A percentile compares a stretch with the other conserved stretches of the same genome.
Evolutionary conservation across 1,140 invertebrate genomes (phyloP).

Genomic region (Penaeus japonicus): DNA sequence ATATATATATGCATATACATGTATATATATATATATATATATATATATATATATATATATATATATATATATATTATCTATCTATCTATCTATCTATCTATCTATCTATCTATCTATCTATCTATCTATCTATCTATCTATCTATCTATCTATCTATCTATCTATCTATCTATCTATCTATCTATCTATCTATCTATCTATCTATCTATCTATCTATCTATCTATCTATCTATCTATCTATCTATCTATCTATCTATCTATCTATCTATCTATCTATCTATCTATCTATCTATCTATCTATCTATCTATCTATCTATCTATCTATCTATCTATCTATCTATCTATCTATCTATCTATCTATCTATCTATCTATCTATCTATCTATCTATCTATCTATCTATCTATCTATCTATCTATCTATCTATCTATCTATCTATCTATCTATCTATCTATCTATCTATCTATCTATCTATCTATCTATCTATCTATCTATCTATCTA

Average conservation of each 20-base stretch:
- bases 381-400: neutral
- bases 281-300: neutral
- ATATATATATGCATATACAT: neutral
- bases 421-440: neutral
- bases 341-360: neutral
- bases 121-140: neutral
- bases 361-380: neutral
- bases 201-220: neutral
- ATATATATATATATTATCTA: neutral
- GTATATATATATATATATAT: slow-evolving; percentile 1
- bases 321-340: neutral
- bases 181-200: neutral
- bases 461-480: slow-evolving; percentile 6
- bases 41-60: slow-evolving; percentile 4
- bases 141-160: neutral
- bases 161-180: neutral
- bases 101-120: neutral
- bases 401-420: neutral
- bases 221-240: neutral
- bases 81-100: neutral
- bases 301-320: neutral
- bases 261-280: neutral
- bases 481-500: neutral
- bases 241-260: neutral
- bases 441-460: neutral